Base-by-base conservation (phyloP, 2,113 vertebrate species). In the Microcebus ravelobensis region DNA sequence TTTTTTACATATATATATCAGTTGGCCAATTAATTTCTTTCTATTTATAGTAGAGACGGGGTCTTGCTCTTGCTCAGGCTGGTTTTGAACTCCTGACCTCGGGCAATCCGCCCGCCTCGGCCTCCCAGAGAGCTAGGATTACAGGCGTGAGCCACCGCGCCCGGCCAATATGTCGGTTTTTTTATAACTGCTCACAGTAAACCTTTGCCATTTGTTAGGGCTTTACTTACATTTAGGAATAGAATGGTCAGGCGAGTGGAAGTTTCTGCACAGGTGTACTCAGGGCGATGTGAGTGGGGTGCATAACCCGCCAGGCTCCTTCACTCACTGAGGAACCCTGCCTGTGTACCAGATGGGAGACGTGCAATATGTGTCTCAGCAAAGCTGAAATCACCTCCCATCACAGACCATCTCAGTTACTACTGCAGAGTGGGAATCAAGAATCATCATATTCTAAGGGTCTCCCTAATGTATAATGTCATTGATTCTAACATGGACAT, bases 311-410 rank as follows among this genome's bases (percentile, higher is more conserved):
- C 1, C 57, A 39, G 0, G 2, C 39, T 92, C 59, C n/a, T 59
- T 87, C 55, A 81, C 50, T 45, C 11, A 50, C 57, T 14, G 48
- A 94, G 84, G 84, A 48, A 29, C 59, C 55, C 6, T 8, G 5
- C 63, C 34, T 45, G 57, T 31, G 76, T 55, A 77, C 34, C 77
- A 55, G 52, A 81, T 4, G 52, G 86, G 71, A 92, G 74, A 87
- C 5, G 0, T 57, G 29, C 36, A 85, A 4, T 55, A 31, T 34
- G 61, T 77, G 55, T 82, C 73, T 87, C 76, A 42, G 76, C 55
- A 84, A 89, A 97, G 81, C 59, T 83, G 57, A 52, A 83, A 52
- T 52, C 92, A 87, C 17, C 92, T 79, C 57, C 17, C n/a, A 48
- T 81, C 90, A 70, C 3, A 10, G 45, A 61, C 55, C 63, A 31